Evolutionary conservation across 2,888 invertebrate genomes (phyloP), one percentile per base, ranked within the genome.

Genomic region (Himalopsyche japonica): DNA sequence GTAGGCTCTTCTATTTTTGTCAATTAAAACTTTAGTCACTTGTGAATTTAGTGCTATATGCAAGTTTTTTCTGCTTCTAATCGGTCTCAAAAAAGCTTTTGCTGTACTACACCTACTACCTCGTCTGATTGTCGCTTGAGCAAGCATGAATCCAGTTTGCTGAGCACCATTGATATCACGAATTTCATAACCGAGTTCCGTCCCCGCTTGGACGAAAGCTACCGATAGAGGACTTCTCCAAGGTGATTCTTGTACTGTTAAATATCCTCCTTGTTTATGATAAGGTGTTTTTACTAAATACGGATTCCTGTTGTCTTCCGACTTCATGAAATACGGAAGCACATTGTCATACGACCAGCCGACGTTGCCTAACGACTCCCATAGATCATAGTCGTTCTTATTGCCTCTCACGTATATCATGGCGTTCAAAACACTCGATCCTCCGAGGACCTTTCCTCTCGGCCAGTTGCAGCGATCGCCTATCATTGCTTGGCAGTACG

Each of bases 391-490:
- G 89, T 98, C 98, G 85, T 94, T 94, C 87, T 94, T 93, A 88
- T 97, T 98, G 81, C 98, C 98, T 81, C 98, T 93, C 15, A 97
- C 95, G 91, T 98, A 98, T 48, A 98, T 94, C 98, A 98, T 98
- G 18, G 97, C 97, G 89, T 98, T 98, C 0, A 98, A 93, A 1
- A 97, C 96, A 88, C 97, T 97, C 83, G 95, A 95, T 18, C 98
- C 98, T 32, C 98, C 98, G 30, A 98, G 93, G 24, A 96, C 97
- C 90, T 97, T 98, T 81, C 98, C 98, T 87, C 98, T 93, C 3
- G 97, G 97, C 97, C 97, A 97, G 90, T 97, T 97, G 90, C 97
- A 97, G 86, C 97, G 93, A 89, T 96, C 96, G 0, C 96, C 96
- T 87, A 95, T 94, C 97, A 97, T 97, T 8, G 96, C 97, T 86